Evolutionary conservation across 2,113 vertebrate species (phyloP), one percentile per base, ranked within the genome.

Genomic region (Puffinus mauretanicus): DNA sequence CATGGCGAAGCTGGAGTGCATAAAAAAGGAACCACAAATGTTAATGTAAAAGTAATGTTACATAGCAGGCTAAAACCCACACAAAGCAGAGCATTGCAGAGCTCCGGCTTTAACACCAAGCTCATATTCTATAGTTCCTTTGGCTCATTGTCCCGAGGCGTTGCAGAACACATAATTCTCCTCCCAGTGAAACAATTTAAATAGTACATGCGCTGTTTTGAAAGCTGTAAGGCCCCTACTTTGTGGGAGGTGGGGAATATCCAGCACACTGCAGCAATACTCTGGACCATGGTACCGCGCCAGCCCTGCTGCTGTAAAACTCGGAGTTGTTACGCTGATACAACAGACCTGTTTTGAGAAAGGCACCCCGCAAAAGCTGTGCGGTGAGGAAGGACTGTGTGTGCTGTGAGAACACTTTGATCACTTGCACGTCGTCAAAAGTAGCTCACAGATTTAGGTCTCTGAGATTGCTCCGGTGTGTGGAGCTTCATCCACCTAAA

Each of bases 41-140:
- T 95, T 97, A 97, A 97, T 97, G 67, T 96, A 95, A 97, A 97
- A 96, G 82, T 49, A 96, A 93, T 94, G 94, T 94, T 94, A 96
- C 82, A 91, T 89, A 88, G 94, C 90, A 93, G 86, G 88, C 96
- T 96, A 61, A 94, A 97, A 94, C 30, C 47, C 96, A 96, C 96
- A 96, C 92, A 96, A 89, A 96, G 91, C 94, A 95, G 80, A 89
- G 84, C 82, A 44, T 47, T 91, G 84, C 92, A 95, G 77, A 92
- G 65, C 81, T 87, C 76, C n/a, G 0, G 58, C 73, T 93, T 92
- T 86, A 96, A 96, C 85, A 96, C 95, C 82, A 83, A 96, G 87
- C 92, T 96, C 94, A 52, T 86, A 86, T 97, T 97, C 93, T 97
- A 88, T 80, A 88, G 96, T 82, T 97, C 94, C 90, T 96, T 94